These are phyloP conservation scores for Magallana nippona DNA, from an alignment of 2,888 invertebrate species.

Conservation along the genomic window DNA sequence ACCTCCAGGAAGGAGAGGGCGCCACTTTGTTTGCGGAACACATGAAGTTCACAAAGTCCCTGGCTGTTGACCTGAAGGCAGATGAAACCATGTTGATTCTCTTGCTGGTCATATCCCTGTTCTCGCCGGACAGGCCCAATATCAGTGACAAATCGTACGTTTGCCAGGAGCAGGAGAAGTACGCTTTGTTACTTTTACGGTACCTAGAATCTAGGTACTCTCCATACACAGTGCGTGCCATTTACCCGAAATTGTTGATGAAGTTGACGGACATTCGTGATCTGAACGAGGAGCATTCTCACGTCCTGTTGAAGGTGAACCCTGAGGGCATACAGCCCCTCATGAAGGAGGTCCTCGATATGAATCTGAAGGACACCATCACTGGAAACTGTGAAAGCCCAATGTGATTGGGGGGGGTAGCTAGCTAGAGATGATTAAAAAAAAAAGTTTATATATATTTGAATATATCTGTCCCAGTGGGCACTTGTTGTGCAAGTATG, in stretches of 20 bases:
- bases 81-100: conserved; percentile 96
- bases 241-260: conserved; percentile 85
- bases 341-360: conserved; percentile 96
- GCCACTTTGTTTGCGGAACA: conserved; percentile 79
- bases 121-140: conserved; percentile 90
- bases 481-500: conserved; percentile 17
- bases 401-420: conserved; percentile 7
- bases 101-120: conserved; percentile 94
- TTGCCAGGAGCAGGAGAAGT: conserved; percentile 78
- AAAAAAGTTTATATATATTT: background rate
- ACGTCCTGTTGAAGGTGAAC: conserved; percentile 95
- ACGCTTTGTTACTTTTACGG: conserved; percentile 76
- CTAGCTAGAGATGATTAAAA: background rate
- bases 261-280: conserved; percentile 94
- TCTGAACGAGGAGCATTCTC: conserved; percentile 94
- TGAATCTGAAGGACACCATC: conserved; percentile 79
- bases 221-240: conserved; percentile 68
- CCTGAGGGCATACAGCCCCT: conserved; percentile 95
- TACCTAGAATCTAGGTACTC: conserved; percentile 78
- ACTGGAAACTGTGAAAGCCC: conserved; percentile 9
- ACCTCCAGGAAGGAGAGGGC: conserved; percentile 84
- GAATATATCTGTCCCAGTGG: background rate
- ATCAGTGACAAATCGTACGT: conserved; percentile 81
- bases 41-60: conserved; percentile 80
- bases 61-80: conserved; percentile 89